Percentiles rank a stretch among this genome's conserved stretches.
Evolutionary conservation across 2,797 vertebrate genomes (phyloP).

Genomic region (Numenius phaeopus): DNA sequence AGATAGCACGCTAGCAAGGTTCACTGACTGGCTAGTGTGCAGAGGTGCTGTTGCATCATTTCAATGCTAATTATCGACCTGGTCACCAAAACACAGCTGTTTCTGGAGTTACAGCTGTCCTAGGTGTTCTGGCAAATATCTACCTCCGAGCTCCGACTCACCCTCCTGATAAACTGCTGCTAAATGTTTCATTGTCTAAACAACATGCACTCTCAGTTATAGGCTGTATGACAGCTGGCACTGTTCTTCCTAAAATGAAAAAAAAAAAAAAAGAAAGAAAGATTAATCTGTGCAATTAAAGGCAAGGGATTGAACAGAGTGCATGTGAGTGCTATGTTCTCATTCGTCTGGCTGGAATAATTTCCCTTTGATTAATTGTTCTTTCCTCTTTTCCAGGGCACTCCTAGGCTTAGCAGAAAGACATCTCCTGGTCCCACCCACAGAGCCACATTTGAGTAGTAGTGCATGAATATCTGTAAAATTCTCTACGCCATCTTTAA

Average conservation of each 20-base stretch:
- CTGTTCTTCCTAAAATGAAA: not conserved
- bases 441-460: conserved; percentile 89
- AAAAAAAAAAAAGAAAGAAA: not conserved
- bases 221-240: not conserved
- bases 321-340: not conserved
- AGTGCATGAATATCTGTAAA: conserved; percentile 35
- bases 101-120: not conserved
- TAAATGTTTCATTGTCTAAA: not conserved
- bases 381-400: conserved; percentile 83
- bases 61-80: not conserved
- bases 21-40: not conserved
- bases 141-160: not conserved
- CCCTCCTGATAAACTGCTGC: not conserved
- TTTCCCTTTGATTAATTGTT: conserved; percentile 4
- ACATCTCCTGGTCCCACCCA: conserved; percentile 91
- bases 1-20: not conserved
- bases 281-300: not conserved
- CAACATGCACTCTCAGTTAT: not conserved
- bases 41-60: not conserved
- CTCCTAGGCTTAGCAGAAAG: conserved; percentile 93
- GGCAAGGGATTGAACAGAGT: not conserved
- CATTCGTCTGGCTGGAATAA: not conserved
- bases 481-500: conserved; percentile 56
- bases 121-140: not conserved
- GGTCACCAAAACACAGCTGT: not conserved